Percentiles rank a stretch among this genome's conserved stretches.
phyloP scores from a whole-genome alignment of 2,113 vertebrate species.

The Ochotona princeps region DNA sequence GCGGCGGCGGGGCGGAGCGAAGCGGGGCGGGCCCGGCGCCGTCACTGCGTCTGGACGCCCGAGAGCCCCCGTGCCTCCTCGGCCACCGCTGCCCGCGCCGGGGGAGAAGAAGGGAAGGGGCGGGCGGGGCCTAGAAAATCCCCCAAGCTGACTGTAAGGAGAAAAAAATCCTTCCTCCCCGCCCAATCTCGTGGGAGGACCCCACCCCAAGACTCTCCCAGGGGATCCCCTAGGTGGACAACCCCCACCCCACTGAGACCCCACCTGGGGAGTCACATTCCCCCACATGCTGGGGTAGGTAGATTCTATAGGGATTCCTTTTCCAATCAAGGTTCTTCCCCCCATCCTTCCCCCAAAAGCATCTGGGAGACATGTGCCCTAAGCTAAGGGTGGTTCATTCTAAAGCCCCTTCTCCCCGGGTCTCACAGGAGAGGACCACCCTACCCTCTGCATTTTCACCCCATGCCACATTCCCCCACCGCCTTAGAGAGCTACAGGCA shows the following conservation, averaged over 20 bases:
- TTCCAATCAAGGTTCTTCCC: not conserved
- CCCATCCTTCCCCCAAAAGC: not conserved
- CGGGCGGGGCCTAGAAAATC: constrained; percentile 34
- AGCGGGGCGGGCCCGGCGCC: constrained; percentile 65
- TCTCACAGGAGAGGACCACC: not conserved
- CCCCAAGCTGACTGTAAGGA: not conserved
- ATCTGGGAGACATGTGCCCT: not conserved
- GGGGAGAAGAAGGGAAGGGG: not conserved
- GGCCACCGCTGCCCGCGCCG: constrained; percentile 49
- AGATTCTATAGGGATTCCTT: not conserved
- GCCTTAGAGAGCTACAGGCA: not conserved
- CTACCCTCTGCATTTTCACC: not conserved
- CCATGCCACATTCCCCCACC: not conserved
- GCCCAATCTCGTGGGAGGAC: not conserved
- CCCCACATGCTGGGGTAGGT: not conserved
- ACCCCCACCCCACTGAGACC: not conserved
- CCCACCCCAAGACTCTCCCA: constrained; percentile 18
- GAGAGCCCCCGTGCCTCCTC: not conserved
- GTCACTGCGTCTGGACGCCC: constrained; percentile 76
- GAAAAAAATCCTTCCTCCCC: not conserved
- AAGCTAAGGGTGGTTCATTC: not conserved
- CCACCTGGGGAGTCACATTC: not conserved
- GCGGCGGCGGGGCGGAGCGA: constrained; percentile 68
- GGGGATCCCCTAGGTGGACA: not conserved
- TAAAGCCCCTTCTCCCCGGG: not conserved